These are phyloP conservation scores for Fistularia commersonii DNA, from an alignment of 2,797 vertebrate genomes.

Conservation along the genomic window DNA sequence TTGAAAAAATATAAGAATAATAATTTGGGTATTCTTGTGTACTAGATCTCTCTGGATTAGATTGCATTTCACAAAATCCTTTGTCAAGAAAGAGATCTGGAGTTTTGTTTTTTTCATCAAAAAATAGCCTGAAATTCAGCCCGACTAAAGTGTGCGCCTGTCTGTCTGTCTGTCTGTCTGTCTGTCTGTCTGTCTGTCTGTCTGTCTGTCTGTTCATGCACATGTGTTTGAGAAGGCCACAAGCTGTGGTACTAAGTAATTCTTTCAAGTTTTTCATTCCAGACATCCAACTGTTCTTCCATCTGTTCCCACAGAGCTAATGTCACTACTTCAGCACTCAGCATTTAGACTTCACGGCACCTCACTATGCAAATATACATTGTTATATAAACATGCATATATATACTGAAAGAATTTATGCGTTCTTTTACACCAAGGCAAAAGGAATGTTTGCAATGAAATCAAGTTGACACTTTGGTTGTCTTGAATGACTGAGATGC, in stretches of 20 bases:
- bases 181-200: background rate
- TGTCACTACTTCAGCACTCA: slow-evolving; percentile 34
- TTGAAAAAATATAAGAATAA: slow-evolving; percentile 7
- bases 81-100: background rate
- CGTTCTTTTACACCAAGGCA: slow-evolving; percentile 34
- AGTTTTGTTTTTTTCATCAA: slow-evolving; percentile 2
- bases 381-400: slow-evolving; percentile 50
- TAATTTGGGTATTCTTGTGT: slow-evolving; percentile 2
- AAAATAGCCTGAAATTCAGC: slow-evolving; percentile 2
- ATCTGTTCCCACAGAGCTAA: slow-evolving; percentile 59
- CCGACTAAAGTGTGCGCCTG: background rate
- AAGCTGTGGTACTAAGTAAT: slow-evolving; percentile 29
- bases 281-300: slow-evolving; percentile 45
- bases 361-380: slow-evolving; percentile 62
- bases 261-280: slow-evolving; percentile 41
- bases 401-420: slow-evolving; percentile 43
- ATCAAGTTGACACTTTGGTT: slow-evolving; percentile 19
- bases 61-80: too few relatives aligned
- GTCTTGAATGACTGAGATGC: slow-evolving; percentile 12
- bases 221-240: slow-evolving; percentile 14
- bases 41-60: slow-evolving; percentile 2
- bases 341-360: slow-evolving; percentile 48
- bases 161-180: background rate
- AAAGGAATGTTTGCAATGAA: slow-evolving; percentile 49
- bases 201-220: too few relatives aligned